Conservation (phyloP, 2,113 vertebrate species). For the Ovis aries region DNA sequence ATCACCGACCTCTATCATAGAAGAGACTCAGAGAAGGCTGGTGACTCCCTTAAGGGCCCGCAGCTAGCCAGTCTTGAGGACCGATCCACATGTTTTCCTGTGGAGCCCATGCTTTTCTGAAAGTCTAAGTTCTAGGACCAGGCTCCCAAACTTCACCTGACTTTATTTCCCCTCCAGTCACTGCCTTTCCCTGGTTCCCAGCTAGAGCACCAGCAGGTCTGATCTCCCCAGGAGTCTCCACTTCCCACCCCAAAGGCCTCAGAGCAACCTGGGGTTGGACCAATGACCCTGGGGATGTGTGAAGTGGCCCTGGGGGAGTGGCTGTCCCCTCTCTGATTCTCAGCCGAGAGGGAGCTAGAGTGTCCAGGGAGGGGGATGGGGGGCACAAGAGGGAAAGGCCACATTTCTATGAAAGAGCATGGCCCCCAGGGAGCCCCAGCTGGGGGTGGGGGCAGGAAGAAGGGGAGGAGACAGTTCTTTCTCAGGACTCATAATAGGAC, state of each 20-base stretch:
- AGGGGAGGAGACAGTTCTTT: background rate
- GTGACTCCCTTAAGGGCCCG: background rate
- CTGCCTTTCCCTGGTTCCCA: background rate
- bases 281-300: background rate
- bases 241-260: background rate
- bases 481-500: background rate
- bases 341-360: background rate
- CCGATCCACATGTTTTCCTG: background rate
- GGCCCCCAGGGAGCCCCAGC: conserved; percentile 84
- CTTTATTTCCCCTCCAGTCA: background rate
- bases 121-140: background rate
- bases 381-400: background rate
- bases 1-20: background rate
- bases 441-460: conserved; percentile 48
- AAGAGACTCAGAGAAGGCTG: background rate
- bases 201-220: background rate
- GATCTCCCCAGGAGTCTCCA: background rate
- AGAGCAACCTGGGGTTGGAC: background rate
- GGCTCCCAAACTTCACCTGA: background rate
- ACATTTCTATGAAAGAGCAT: background rate
- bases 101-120: background rate
- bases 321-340: background rate
- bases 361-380: background rate
- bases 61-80: background rate
- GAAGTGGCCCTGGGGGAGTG: background rate